Conservation (phyloP, 2,888 invertebrate genomes). For the Leucophora obtusa region DNA sequence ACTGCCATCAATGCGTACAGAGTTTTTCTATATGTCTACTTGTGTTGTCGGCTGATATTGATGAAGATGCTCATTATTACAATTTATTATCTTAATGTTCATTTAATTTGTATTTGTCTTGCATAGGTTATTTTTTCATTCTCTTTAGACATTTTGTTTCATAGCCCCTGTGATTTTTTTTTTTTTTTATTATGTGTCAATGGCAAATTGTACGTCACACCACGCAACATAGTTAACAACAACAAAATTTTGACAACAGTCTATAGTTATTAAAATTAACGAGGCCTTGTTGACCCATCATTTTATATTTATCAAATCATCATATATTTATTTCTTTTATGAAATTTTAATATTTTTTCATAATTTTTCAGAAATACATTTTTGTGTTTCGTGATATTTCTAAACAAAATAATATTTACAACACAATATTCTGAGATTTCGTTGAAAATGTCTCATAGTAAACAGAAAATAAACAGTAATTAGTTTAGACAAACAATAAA, state of each 20-base stretch:
- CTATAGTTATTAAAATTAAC: slow-evolving; percentile 39
- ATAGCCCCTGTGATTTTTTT: slow-evolving; percentile 29
- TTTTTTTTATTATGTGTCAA: slow-evolving; percentile 75
- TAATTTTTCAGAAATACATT: slow-evolving; percentile 23
- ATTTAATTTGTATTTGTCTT: slow-evolving; percentile 4
- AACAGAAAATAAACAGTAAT: slow-evolving; percentile 16
- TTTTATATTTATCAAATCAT: neutral
- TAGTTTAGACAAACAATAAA: slow-evolving; percentile 24
- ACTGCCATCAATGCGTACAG: neutral
- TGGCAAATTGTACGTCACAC: slow-evolving; percentile 74
- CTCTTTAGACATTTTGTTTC: slow-evolving; percentile 36
- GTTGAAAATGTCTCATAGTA: slow-evolving; percentile 3
- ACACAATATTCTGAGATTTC: slow-evolving; percentile 9
- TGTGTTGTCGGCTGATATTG: slow-evolving; percentile 11
- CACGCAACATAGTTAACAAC: slow-evolving; percentile 38
- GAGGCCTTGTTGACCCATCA: slow-evolving; percentile 62
- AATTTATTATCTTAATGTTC: slow-evolving; percentile 6
- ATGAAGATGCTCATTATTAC: neutral
- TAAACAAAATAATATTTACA: neutral
- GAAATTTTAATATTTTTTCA: slow-evolving; percentile 8
- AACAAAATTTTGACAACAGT: slow-evolving; percentile 51
- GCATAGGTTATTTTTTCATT: slow-evolving; percentile 17
- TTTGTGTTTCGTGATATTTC: neutral
- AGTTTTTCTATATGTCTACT: neutral
- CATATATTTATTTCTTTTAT: neutral